Evolutionary conservation across 2,888 invertebrate genomes (phyloP), one percentile per base, ranked within the genome.

Genomic region (Podotricha telesiphe): DNA sequence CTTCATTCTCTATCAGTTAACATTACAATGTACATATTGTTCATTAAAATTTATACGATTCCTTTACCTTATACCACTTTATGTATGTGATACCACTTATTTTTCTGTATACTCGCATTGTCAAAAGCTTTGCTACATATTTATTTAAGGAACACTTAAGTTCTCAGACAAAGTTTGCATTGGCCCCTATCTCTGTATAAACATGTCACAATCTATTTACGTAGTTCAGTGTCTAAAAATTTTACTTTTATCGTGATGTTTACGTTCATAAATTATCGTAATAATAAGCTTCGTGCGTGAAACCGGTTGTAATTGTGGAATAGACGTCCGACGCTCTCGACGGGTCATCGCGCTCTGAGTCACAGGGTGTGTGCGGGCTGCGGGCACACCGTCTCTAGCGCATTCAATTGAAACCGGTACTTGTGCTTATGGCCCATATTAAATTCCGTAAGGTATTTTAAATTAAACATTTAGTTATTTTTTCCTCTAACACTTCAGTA

Each of bases 301-400:
- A 82, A 83, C 84, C 82, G 80, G 85, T 87, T 85, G 81, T 81
- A 78, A 80, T 79, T 67, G 75, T 73, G 74, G 77, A 75, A 71
- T 71, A 70, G 70, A 74, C 83, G 86, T 84, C 84, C 84, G 81
- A 76, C 75, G 65, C 73, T 74, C 73, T 76, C 75, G 76, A 76
- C 80, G 80, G 88, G 88, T 90, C 90, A 88, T 86, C 86, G 90
- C 79, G 88, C 90, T 87, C 81, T 87, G 83, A 81, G 73, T 81
- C 81, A 83, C 75, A 72, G 73, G 67, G 75, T 77, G 70, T 80
- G 79, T 77, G 73, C 80, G 73, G 70, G 77, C 22, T 40, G 73
- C 79, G 73, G 70, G 76, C 28, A 53, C 62, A 73, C 77, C 69
- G 79, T 80, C 78, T 75, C 81, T 74, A 67, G 78, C 80, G 80